A percentile compares a stretch with the other conserved stretches of the same genome.
These are phyloP conservation scores for Urocyon cinereoargenteus DNA, from an alignment of 2,797 vertebrate genomes.

Conservation along the genomic window DNA sequence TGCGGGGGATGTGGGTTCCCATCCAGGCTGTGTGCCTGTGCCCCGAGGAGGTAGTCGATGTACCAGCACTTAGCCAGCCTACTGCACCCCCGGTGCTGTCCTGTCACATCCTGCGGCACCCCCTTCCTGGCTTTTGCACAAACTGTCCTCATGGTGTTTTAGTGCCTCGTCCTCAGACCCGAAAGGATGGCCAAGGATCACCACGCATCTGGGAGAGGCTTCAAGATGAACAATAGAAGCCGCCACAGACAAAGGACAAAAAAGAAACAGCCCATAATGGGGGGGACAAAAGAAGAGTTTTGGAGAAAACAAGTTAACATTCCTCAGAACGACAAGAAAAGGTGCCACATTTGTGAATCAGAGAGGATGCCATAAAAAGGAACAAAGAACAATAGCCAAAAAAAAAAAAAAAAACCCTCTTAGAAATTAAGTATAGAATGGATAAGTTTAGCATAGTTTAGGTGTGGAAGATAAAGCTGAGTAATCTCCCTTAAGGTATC, in stretches of 20 bases:
- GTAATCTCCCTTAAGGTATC: not conserved
- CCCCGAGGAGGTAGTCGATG: rapidly evolving
- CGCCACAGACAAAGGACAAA: rapidly evolving
- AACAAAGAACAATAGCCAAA: not conserved
- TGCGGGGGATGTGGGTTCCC: not conserved
- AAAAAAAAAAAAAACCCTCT: not conserved
- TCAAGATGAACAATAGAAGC: no score
- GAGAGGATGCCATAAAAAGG: not conserved
- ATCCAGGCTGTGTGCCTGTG: no score
- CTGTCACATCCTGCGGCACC: rapidly evolving
- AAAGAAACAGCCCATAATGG: not conserved
- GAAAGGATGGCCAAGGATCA: not conserved
- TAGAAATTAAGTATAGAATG: not conserved
- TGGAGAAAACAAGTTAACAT: not conserved
- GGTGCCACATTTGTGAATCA: rapidly evolving
- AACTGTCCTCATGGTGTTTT: rapidly evolving
- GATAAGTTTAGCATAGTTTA: no score
- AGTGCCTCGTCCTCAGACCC: not conserved
- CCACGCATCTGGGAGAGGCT: rapidly evolving
- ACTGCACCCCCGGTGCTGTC: rapidly evolving
- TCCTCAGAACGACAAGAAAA: not conserved
- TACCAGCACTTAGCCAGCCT: rapidly evolving
- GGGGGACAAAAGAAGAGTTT: not conserved
- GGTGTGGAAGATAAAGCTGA: not conserved
- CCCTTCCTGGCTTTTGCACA: not conserved